Percentiles rank a stretch among this genome's conserved stretches.
Evolutionary conservation across 1,140 invertebrate genomes (phyloP).

Genomic region (Cryptotermes secundus): DNA sequence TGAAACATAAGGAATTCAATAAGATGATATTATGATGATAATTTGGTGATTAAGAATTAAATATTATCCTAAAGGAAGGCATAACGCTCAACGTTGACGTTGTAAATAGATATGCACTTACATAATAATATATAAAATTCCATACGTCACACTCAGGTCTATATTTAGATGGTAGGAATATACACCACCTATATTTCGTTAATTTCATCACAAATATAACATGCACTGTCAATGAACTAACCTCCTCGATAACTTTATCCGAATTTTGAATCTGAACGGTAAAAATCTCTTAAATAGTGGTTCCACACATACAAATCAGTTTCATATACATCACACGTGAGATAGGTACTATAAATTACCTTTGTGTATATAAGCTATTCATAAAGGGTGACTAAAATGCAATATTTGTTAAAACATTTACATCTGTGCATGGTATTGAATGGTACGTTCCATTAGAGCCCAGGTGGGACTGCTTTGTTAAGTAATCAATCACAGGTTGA

Average conservation of each 20-base stretch:
- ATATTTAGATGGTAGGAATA: too few species aligned
- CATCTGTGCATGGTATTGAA: background rate
- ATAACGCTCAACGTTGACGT: too few species aligned
- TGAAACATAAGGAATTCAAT: too few species aligned
- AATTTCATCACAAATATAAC: too few species aligned
- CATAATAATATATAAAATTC: too few species aligned
- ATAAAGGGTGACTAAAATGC: background rate
- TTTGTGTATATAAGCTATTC: background rate
- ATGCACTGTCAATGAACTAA: too few species aligned
- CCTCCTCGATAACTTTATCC: background rate
- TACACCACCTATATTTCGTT: too few species aligned
- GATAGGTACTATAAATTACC: background rate
- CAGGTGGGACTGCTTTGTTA: conserved; percentile 10
- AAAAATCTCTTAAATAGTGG: background rate
- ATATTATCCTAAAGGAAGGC: too few species aligned
- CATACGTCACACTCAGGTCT: too few species aligned
- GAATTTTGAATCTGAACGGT: background rate
- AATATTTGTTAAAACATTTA: conserved; percentile 12
- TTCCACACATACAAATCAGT: background rate
- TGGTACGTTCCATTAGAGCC: background rate
- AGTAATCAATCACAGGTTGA: conserved; percentile 1
- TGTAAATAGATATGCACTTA: too few species aligned
- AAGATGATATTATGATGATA: too few species aligned
- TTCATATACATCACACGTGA: background rate
- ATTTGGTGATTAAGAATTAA: too few species aligned